These are phyloP conservation scores for Sturnira hondurensis DNA, from an alignment of 2,113 vertebrate genomes.

Conservation along the genomic window DNA sequence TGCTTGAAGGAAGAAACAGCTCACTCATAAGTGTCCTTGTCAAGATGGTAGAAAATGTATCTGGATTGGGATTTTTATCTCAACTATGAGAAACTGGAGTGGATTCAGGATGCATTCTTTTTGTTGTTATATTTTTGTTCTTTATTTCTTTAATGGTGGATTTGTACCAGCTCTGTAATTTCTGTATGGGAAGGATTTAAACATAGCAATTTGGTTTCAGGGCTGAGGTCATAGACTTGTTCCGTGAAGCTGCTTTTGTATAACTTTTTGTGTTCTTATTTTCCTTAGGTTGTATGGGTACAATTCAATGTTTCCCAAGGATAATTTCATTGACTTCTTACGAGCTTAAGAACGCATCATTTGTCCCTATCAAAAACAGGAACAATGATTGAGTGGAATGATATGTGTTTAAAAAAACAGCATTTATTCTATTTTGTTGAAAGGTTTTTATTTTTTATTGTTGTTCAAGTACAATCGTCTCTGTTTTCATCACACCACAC, in stretches of 20 bases:
- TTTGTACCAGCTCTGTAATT: neutral
- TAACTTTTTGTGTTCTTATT: neutral
- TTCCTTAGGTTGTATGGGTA: neutral
- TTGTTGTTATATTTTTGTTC: neutral
- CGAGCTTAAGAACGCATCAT: neutral
- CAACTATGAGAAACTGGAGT: neutral
- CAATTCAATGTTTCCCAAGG: neutral
- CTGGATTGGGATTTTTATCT: neutral
- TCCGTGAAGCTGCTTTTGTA: neutral
- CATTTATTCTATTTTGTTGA: neutral
- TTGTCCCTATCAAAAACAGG: neutral
- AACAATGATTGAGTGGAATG: neutral
- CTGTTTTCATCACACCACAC: too few relatives aligned
- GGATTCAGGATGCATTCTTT: accelerated
- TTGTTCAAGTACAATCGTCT: too few relatives aligned
- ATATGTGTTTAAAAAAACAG: neutral
- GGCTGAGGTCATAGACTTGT: neutral
- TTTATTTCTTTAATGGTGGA: neutral
- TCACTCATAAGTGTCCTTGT: neutral
- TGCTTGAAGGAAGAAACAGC: neutral
- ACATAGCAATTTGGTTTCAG: neutral
- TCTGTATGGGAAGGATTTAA: neutral
- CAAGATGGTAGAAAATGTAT: neutral
- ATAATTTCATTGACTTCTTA: neutral
- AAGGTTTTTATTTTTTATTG: neutral